Base-by-base conservation (phyloP, 2,888 invertebrate genomes). In the Eumerus sabulonum region DNA sequence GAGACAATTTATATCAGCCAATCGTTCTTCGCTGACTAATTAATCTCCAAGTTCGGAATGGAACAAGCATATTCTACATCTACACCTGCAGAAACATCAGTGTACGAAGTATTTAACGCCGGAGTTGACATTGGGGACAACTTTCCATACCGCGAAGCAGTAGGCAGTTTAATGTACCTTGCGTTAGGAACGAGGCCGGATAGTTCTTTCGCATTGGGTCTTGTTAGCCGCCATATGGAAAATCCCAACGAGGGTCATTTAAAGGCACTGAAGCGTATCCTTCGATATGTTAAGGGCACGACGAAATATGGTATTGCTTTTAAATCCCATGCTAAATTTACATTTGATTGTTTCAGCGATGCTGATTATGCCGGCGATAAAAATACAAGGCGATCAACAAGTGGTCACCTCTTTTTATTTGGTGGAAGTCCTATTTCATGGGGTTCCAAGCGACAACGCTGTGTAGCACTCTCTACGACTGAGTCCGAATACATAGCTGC, bases 271-370 rank as follows among this genome's bases (percentile, higher is more conserved):
- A n/a, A n/a, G n/a, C n/a, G n/a, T n/a, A n/a, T n/a, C n/a, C n/a
- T n/a, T n/a, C n/a, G n/a, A 64, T 81, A 81, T 42, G 13, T 73
- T 0, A 54, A 57, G 12, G 72, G 62, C 7, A 77, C 71, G n/a
- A n/a, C 3, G 2, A 9, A 50, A 12, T 54, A 18, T 18, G 72
- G 63, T 57, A 40, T 72, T 14, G 2, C 50, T 17, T 72, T 59
- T 1, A 36, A 53, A 38, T n/a, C n/a, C n/a, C n/a, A n/a, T n/a
- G n/a, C n/a, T n/a, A n/a, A n/a, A n/a, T n/a, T n/a, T n/a, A n/a
- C n/a, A n/a, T n/a, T n/a, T n/a, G n/a, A n/a, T n/a, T n/a, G n/a
- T n/a, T n/a, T n/a, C n/a, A n/a, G n/a, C n/a, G n/a, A n/a, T n/a
- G n/a, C n/a, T n/a, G n/a, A n/a, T n/a, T n/a, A n/a, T n/a, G n/a